Base-by-base conservation (phyloP, 2,113 vertebrate species). In the Amphilophus citrinellus region DNA sequence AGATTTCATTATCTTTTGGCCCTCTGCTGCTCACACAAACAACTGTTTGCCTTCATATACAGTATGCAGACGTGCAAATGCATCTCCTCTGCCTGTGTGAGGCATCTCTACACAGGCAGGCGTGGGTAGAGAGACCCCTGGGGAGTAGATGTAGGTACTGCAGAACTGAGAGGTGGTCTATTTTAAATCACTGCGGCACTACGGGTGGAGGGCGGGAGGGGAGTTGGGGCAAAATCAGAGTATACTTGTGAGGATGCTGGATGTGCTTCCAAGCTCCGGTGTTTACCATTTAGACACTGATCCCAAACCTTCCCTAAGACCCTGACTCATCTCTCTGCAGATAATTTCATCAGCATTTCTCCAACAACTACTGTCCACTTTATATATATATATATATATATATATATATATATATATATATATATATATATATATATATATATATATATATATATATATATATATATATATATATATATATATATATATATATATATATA, bases 101-200 rank as follows among this genome's bases (percentile, higher is more conserved):
- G 82, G 24, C 42, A 13, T 71, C 61, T 84, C 62, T 89, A 71
- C 39, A 63, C 85, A 86, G 77, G 84, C 83, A 86, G 79, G 86
- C 86, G 85, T 91, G 91, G 87, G 92, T 86, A 91, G 88, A 87
- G 89, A 90, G 93, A 90, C 93, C 94, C 93, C 94, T 94, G 82
- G 93, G 92, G 93, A 94, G 86, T 6, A 62, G 66, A 85, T 76
- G 61, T 71, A 84, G 91, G 94, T 94, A 94, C 87, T 94, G 92
- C 93, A 91, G 86, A 90, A 80, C 62, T 35, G 80, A 85, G 85
- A 85, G 88, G 63, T 79, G 78, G 80, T 91, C 88, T 92, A 90
- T 91, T 93, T 93, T 90, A 79, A 88, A 88, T 88, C 89, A 79
- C 84, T 92, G 90, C 91, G 68, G 92, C 87, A 89, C 76, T 82